Conservation (phyloP, 2,113 vertebrate species). For the Tricholaema leucomelas region DNA sequence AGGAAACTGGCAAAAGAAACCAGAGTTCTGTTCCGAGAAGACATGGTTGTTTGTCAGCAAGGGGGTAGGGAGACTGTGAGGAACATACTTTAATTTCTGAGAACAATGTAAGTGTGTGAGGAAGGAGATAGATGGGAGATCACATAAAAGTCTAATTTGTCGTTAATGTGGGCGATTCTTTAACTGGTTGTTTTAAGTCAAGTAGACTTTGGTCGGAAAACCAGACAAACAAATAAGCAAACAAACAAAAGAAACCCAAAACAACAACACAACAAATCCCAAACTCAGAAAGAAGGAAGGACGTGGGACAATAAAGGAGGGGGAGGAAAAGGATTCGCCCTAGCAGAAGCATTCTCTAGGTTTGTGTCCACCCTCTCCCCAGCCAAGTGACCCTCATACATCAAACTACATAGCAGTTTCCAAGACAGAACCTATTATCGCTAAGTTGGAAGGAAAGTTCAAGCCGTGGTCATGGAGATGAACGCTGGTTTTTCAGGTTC, state of each 20-base stretch:
- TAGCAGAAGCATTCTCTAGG: conserved; percentile 73
- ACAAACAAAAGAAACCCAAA: not conserved
- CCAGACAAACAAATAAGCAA: not conserved
- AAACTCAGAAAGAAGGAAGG: conserved; percentile 10
- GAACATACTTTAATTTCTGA: conserved; percentile 35
- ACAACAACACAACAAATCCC: not conserved
- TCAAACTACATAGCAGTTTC: conserved; percentile 86
- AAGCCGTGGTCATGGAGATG: conserved; percentile 84
- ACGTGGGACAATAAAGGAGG: not conserved
- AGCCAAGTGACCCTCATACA: conserved; percentile 91
- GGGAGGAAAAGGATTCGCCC: conserved; percentile 23
- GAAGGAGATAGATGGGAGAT: conserved; percentile 18
- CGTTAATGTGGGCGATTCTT: not conserved
- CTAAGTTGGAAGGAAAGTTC: conserved; percentile 88
- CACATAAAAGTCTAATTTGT: not conserved
- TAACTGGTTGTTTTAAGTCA: conserved; percentile 64
- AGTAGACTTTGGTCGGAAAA: conserved; percentile 39
- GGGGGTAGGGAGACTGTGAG: not conserved
- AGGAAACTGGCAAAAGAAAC: conserved; percentile 29
- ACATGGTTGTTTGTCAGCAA: not conserved
- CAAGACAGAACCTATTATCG: conserved; percentile 91
- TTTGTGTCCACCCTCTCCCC: conserved; percentile 76
- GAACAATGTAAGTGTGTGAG: not conserved
- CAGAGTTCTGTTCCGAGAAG: conserved; percentile 37
- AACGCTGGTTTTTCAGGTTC: conserved; percentile 90